Base-by-base conservation (phyloP, 1,140 invertebrate species). In the Eulimnadia texana region DNA sequence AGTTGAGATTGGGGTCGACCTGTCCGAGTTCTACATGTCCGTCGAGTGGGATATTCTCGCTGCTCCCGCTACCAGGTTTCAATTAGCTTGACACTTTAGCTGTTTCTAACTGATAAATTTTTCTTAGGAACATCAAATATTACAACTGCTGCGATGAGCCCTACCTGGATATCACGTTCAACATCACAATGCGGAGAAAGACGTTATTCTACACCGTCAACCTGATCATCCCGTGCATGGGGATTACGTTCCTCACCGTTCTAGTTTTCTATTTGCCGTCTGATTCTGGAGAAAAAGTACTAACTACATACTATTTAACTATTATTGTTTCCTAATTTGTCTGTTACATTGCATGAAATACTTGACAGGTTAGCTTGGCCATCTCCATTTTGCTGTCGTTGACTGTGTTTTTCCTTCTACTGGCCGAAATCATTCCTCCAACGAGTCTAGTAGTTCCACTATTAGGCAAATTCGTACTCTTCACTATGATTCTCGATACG, bases 401-500 rank as follows among this genome's bases (percentile, higher is more conserved):
- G 70, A 98, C 93, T 76, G 94, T 99, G 80, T 99, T 99, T 84
- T 99, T 99, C 83, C 81, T 99, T 69, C 82, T 99, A 72, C 78
- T 99, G 70, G 93, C 93, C 63, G 93, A 96, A 79, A 95, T 98
- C 71, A 98, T 99, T 75, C 96, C 96, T 62, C 95, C 97, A 28
- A 99, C 96, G 27, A 97, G 93, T 57, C 83, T 99, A 62, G 94
- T 98, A 53, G 93, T 99, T 67, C 95, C 97, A 61, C 81, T 99
- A 64, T 84, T 99, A 63, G 95, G 96, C 66, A 98, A 98, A 79
- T 99, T 98, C 76, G 88, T 99, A 67, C 83, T 99, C 60, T 99
- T 99, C 80, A 99, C 97, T 55, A 98, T 99, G 93, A 96, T 99
- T 70, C 81, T 99, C 66, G 94, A 98, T 72, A 92, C 89, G 50